phyloP scores from a whole-genome alignment of 1,140 invertebrate species.

The Pseudomyrmex sp. region DNA sequence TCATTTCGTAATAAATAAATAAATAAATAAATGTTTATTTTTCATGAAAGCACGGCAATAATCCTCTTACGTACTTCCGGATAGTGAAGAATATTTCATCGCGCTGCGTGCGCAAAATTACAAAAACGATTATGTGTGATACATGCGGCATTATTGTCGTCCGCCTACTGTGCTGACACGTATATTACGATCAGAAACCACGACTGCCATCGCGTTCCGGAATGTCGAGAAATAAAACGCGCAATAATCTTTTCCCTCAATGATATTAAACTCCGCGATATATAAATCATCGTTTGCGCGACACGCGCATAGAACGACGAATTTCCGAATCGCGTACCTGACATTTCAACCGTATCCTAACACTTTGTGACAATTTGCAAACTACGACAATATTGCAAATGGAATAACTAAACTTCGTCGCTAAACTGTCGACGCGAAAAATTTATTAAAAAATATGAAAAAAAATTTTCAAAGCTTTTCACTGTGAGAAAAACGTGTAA shows the following conservation, averaged over 20 bases:
- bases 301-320: not conserved
- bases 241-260: constrained; percentile 1
- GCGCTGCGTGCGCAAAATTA: not conserved
- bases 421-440: not conserved
- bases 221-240: constrained; percentile 29
- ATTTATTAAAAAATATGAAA: not conserved
- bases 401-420: too few species aligned
- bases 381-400: not conserved
- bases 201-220: not conserved
- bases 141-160: constrained; percentile 17
- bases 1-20: constrained; percentile 22
- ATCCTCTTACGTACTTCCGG: constrained; percentile 1
- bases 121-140: constrained; percentile 24
- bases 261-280: constrained; percentile 31
- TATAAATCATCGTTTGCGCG: constrained; percentile 3
- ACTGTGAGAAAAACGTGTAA: too few species aligned
- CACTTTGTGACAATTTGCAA: not conserved
- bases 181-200: constrained; percentile 33
- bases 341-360: too few species aligned
- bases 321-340: too few species aligned
- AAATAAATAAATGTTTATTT: not conserved
- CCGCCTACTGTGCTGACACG: not conserved
- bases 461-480: too few species aligned
- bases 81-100: constrained; percentile 24
- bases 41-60: not conserved